These are phyloP conservation scores for Lepidurus packardi DNA, from an alignment of 1,140 invertebrate species.

Conservation along the genomic window DNA sequence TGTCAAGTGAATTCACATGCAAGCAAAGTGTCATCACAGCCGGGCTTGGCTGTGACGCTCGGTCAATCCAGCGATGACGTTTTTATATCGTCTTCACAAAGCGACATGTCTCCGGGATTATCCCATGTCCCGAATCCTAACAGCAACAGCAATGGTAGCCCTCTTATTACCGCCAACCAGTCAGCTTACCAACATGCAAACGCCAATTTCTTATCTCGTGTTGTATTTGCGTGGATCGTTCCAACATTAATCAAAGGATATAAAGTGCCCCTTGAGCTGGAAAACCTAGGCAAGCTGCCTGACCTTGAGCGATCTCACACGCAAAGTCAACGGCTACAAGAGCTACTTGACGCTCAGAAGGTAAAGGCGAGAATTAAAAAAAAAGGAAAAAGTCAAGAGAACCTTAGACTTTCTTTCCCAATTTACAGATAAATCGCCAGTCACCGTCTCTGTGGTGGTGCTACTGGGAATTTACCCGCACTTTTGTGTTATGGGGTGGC, in stretches of 20 bases:
- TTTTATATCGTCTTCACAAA: neutral
- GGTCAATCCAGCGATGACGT: neutral
- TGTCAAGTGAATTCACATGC: slow-evolving; percentile 10
- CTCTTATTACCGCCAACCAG: neutral
- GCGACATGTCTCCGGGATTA: neutral
- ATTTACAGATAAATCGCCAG: slow-evolving; percentile 31
- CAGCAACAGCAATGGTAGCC: neutral
- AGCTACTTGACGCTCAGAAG: slow-evolving; percentile 27
- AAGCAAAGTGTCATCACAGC: neutral
- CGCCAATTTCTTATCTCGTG: slow-evolving; percentile 61
- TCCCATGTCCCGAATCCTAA: neutral
- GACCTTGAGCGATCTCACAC: slow-evolving; percentile 49
- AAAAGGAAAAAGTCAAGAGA: neutral
- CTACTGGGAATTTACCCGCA: slow-evolving; percentile 63
- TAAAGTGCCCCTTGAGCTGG: slow-evolving; percentile 56
- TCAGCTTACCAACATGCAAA: slow-evolving; percentile 51
- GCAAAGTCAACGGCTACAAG: slow-evolving; percentile 12
- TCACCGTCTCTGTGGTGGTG: slow-evolving; percentile 54
- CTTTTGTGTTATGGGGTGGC: slow-evolving; percentile 63
- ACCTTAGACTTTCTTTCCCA: neutral
- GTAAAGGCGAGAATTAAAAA: neutral
- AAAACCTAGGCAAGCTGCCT: slow-evolving; percentile 64
- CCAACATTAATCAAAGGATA: slow-evolving; percentile 61
- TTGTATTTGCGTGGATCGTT: slow-evolving; percentile 71
- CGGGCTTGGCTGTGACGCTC: neutral